Evolutionary conservation across 2,797 vertebrate species (phyloP), one percentile per base, ranked within the genome.

Genomic region (Cyprinodon diabolis): DNA sequence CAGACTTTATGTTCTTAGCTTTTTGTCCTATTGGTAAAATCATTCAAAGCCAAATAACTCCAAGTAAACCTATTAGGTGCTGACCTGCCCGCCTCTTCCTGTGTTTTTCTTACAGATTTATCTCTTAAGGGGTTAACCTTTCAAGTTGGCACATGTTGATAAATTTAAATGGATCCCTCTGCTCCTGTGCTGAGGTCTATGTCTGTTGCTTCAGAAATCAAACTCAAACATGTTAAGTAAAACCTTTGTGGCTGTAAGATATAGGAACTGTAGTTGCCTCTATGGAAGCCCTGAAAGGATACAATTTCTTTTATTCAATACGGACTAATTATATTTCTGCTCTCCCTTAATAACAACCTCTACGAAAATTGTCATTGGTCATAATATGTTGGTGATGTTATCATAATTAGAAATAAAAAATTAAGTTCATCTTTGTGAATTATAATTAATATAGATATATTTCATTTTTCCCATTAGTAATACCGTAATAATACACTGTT

Each of bases 31-130:
- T 48, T 48, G 72, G 65, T 55, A 71, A 78, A 84, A 68, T 56
- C 47, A 66, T 40, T 72, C 25, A 74, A 17, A 19, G 68, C 71
- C 71, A 76, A 85, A 67, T 78, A 71, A 75, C 45, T 75, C 71
- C 30, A 60, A 55, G n/a, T 55, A 19, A 23, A 55, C 30, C 21
- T 15, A 48, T 45, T 66, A 56, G 55, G 23, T 11, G 37, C 66
- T 48, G 65, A 21, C 10, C 23, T 19, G 1, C 71, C 17, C 48
- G 12, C n/a, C 25, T 60, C 55, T 47, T 15, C 10, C 62, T 48
- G 45, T 25, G 17, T 70, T 63, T 11, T 10, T 47, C 10, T 68
- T 43, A 10, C 4, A 25, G 63, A 2, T 9, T 11, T 47, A 45
- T 2, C 11, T 11, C 68, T 71, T 23, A 12, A 52, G 19, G 65